Evolutionary conservation across 2,888 invertebrate species (phyloP).

Genomic region (Eupithecia vulgata): DNA sequence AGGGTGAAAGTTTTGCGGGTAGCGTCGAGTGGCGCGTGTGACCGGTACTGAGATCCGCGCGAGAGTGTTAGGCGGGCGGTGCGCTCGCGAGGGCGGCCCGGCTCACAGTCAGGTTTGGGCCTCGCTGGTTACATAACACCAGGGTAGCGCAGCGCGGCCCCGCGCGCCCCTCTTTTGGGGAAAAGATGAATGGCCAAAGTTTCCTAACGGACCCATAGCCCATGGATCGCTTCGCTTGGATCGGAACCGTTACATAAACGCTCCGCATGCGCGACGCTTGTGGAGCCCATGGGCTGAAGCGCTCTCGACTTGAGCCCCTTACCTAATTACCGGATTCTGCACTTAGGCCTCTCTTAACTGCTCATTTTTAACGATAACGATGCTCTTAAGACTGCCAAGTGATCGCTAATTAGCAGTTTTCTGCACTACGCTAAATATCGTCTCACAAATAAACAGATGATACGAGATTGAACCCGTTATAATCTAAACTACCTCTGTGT

Average conservation of each 20-base stretch:
- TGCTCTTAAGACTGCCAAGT: conserved; percentile 3
- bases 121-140: conserved; percentile 69
- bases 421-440: conserved; percentile 1
- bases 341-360: not conserved
- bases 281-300: conserved; percentile 39
- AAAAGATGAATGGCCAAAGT: conserved; percentile 83
- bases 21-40: conserved; percentile 42
- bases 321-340: conserved; percentile 27
- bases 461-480: not conserved
- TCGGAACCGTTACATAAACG: conserved; percentile 73
- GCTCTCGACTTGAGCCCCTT: conserved; percentile 12
- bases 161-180: conserved; percentile 76
- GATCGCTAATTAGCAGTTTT: conserved; percentile 17
- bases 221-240: conserved; percentile 73
- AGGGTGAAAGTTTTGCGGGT: conserved; percentile 55
- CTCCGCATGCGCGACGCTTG: conserved; percentile 61
- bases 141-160: conserved; percentile 73
- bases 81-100: conserved; percentile 38
- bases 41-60: conserved; percentile 42
- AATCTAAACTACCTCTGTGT: no score
- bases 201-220: conserved; percentile 78
- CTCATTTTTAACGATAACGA: conserved; percentile 1
- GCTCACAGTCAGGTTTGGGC: conserved; percentile 35
- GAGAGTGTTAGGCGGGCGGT: conserved; percentile 35
- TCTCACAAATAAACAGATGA: conserved; percentile 1